These are phyloP conservation scores for Eurystomus glaucurus DNA, from an alignment of 2,797 vertebrate species.

Conservation along the genomic window DNA sequence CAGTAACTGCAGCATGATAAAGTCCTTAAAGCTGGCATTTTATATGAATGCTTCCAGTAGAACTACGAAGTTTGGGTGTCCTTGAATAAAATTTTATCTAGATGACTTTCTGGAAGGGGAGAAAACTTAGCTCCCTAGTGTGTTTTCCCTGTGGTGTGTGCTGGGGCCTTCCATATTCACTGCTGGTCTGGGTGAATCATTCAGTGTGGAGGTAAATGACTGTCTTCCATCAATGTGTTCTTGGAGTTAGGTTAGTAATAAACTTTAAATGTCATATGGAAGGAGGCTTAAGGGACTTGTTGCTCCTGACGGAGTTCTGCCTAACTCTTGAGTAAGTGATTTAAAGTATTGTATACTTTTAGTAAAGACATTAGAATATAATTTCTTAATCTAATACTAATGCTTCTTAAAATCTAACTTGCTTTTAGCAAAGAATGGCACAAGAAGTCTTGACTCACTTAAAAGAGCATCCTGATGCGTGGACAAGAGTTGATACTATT, in stretches of 20 bases:
- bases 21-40: background rate
- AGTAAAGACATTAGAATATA: background rate
- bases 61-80: background rate
- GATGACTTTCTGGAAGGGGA: background rate
- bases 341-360: background rate
- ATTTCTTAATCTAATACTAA: background rate
- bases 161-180: fast-evolving
- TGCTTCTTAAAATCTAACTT: background rate
- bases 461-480: slow-evolving; percentile 98
- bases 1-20: background rate
- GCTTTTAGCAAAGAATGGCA: slow-evolving; percentile 94
- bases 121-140: background rate
- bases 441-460: slow-evolving; percentile 98
- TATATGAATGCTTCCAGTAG: background rate
- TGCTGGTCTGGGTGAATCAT: background rate
- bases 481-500: slow-evolving; percentile 98
- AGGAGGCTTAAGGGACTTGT: background rate
- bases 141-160: background rate
- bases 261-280: background rate
- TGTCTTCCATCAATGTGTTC: background rate
- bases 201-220: background rate
- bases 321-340: background rate
- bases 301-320: background rate
- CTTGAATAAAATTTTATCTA: background rate
- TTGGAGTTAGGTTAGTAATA: background rate